Evolutionary conservation across 2,797 vertebrate species (phyloP).

Genomic region (Meda fulgida): DNA sequence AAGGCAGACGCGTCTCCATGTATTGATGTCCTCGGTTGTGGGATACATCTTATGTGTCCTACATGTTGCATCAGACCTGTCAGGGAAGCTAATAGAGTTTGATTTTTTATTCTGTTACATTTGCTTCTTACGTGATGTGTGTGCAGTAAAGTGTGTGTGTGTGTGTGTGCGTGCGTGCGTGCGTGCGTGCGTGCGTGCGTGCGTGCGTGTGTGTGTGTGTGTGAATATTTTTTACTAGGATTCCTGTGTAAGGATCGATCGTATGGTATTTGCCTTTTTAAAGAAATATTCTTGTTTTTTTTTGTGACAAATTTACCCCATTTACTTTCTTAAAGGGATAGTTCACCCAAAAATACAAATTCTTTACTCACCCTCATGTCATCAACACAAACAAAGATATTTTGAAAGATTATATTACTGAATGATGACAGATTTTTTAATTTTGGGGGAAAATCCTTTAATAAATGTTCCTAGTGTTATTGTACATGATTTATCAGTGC

Average conservation of each 20-base stretch:
- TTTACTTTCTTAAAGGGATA: background rate
- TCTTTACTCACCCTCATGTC: background rate
- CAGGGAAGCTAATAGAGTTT: conserved; percentile 29
- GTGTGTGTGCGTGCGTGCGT: background rate
- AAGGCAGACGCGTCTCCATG: conserved; percentile 19
- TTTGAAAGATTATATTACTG: background rate
- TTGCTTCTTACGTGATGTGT: background rate
- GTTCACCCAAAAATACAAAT: background rate
- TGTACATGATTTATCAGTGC: background rate
- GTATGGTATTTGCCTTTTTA: background rate
- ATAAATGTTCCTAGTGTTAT: background rate
- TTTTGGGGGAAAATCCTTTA: background rate
- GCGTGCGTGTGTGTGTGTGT: background rate
- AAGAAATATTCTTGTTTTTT: background rate
- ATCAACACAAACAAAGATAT: background rate
- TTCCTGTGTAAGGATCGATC: background rate
- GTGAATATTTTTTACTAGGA: background rate
- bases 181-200: background rate
- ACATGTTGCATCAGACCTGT: conserved; percentile 27
- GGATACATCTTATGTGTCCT: conserved; percentile 20
- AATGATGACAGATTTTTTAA: background rate
- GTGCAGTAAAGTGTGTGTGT: no score
- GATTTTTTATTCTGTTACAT: conserved; percentile 36
- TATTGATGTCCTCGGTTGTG: conserved; percentile 32
- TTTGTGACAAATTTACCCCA: background rate